Evolutionary conservation across 2,797 vertebrate species (phyloP).

Genomic region (Agapornis canus): DNA sequence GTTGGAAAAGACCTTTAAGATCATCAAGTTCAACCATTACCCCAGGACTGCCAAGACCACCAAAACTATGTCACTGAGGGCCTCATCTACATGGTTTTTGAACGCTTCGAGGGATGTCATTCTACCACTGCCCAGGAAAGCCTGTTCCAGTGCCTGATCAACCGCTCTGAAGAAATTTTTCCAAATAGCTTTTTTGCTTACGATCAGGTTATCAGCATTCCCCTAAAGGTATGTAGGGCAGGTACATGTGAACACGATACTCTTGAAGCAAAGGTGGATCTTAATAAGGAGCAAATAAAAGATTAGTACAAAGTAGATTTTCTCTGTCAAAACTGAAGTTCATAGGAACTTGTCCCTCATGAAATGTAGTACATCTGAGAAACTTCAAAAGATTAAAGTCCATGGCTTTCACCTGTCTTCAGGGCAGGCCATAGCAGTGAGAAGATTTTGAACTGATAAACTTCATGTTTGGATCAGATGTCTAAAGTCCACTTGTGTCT

Average conservation of each 20-base stretch:
- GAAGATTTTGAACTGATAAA: not conserved
- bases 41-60: not conserved
- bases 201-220: not conserved
- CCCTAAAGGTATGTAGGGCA: not conserved
- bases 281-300: not conserved
- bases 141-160: not conserved
- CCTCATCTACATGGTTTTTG: not conserved
- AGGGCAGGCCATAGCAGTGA: not conserved
- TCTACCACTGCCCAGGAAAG: not conserved
- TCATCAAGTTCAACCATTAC: not conserved
- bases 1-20: not conserved
- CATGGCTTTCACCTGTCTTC: not conserved
- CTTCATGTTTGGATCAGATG: not conserved
- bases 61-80: not conserved
- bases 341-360: not conserved
- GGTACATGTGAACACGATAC: not conserved
- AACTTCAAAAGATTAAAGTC: not conserved
- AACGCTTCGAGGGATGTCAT: not conserved
- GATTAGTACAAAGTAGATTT: not conserved
- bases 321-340: not conserved
- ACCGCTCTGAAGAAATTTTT: not conserved
- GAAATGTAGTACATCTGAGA: not conserved
- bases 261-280: not conserved
- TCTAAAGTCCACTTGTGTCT: not conserved
- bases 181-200: not conserved